Base-by-base conservation (phyloP, 2,113 vertebrate genomes). In the Cololabis saira region DNA sequence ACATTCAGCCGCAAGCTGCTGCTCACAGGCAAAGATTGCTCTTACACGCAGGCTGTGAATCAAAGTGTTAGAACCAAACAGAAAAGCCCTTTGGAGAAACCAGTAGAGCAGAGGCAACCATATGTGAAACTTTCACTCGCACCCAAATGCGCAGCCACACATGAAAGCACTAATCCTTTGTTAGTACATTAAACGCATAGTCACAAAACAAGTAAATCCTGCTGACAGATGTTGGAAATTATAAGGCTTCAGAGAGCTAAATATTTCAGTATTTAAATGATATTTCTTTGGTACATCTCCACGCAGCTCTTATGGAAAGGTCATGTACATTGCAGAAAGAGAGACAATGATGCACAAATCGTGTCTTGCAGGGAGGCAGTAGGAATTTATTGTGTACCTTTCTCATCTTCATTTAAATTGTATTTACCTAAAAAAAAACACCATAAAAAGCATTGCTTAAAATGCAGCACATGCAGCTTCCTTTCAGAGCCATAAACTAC, bases 171-270 rank as follows among this genome's bases (percentile, higher is more conserved):
- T 80, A 79, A 79, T 74, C 67, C 63, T 19, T 19, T 4, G 43
- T 27, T 49, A 22, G 47, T 53, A 63, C 53, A 78, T 2, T 16
- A 44, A 74, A 59, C 43, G 21, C 54, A 37, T 2, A 50, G 22
- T 15, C 62, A 61, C 21, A 15, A 30, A 62, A 56, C 55, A 40
- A 76, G 69, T 70, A 67, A 66, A 80, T 61, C 81, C 60, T 47
- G 45, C 54, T 68, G 64, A 82, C 81, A 81, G 81, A 87, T 90
- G 88, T 55, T 70, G 61, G 79, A 76, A 87, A 91, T 91, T 86
- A 80, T 48, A 47, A 51, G 61, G 58, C 43, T 61, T 68, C 75
- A 50, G 12, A 62, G 70, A 72, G 62, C 68, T 74, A 40, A 57
- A 61, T 68, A 71, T 83, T 73, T 45, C 40, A 64, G 42, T 70